Evolutionary conservation across 1,140 invertebrate genomes (phyloP), one percentile per base, ranked within the genome.

Genomic region (Drosophila saltans): DNA sequence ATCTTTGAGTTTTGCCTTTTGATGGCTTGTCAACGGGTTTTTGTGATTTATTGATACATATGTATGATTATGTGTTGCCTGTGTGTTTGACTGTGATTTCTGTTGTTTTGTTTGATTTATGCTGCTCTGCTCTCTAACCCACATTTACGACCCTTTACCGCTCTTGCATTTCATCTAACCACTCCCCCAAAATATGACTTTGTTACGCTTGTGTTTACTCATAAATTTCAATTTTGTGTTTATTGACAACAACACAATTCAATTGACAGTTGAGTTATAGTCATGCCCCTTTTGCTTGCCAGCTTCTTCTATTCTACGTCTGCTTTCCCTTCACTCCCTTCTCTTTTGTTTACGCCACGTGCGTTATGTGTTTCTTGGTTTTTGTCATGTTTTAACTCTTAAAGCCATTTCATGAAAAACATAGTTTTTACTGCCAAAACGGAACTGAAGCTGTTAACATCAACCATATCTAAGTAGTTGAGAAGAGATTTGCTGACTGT

Each of bases 31-130:
- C 78, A 85, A 64, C 70, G 75, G 33, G 33, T 70, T 67, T 59
- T 69, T 55, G 45, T 81, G 81, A 84, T 85, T 85, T 85, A 84
- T 85, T 78, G 78, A 62, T 52, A 52, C 21, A 52, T 52, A 52
- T 52, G 45, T 48, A 26, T 26, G n/a, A 8, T 3, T 52, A 9
- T 24, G 45, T 24, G 6, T 36, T 36, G 16, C 16, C 16, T 36
- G 33, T 1, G 3, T 5, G 8, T 10, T 9, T 26, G 45, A 52
- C 45, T 52, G 21, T 52, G 45, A 52, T 52, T 52, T 24, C 45
- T 52, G 7, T 52, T 52, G 62, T 57, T 67, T 41, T 64, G 69
- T 55, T 55, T 84, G 81, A 84, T 85, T 84, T 78, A 81, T 78
- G 75, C 65, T 21, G 10, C 45, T 55, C 33, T 30, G 28, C 4